Percentiles rank a stretch among this genome's conserved stretches.
phyloP scores from a whole-genome alignment of 2,797 vertebrate species.

The Capromys pilorides region DNA sequence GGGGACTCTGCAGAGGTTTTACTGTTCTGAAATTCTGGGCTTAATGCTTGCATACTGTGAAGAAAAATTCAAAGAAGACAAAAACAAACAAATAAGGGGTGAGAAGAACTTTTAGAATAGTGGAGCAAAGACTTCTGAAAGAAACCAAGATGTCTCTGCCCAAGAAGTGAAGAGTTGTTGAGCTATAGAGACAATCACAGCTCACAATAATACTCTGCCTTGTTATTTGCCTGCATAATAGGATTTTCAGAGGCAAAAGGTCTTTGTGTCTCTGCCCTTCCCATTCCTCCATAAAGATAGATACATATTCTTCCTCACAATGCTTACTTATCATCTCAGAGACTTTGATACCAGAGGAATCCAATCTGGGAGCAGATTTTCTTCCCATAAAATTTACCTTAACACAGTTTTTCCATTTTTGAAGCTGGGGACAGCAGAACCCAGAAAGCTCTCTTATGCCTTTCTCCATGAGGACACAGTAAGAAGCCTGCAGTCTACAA shows the following conservation, averaged over 20 bases:
- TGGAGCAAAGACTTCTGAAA: not conserved
- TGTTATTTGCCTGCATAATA: not conserved
- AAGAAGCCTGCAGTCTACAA: not conserved
- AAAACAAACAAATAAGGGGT: conserved; percentile 15
- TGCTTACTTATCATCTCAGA: not conserved
- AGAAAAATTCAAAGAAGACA: not conserved
- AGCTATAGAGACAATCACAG: not conserved
- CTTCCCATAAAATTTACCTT: not conserved
- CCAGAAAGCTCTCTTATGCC: not conserved
- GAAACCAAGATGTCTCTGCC: not conserved
- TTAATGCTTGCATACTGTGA: not conserved
- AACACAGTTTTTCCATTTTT: not conserved
- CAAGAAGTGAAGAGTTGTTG: not conserved
- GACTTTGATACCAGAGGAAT: not conserved
- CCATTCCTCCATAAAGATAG: not conserved
- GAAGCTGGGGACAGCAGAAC: not conserved
- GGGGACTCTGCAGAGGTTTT: not conserved
- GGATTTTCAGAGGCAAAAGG: not conserved
- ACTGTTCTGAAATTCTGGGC: not conserved
- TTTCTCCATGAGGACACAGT: not conserved
- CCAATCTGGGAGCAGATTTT: not conserved
- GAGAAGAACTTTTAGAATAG: not conserved
- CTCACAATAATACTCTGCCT: not conserved
- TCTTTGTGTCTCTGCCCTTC: not conserved
- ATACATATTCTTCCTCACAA: not conserved